Base-by-base conservation (phyloP, 2,797 vertebrate genomes). In the Heteromormyrus szaboi region DNA sequence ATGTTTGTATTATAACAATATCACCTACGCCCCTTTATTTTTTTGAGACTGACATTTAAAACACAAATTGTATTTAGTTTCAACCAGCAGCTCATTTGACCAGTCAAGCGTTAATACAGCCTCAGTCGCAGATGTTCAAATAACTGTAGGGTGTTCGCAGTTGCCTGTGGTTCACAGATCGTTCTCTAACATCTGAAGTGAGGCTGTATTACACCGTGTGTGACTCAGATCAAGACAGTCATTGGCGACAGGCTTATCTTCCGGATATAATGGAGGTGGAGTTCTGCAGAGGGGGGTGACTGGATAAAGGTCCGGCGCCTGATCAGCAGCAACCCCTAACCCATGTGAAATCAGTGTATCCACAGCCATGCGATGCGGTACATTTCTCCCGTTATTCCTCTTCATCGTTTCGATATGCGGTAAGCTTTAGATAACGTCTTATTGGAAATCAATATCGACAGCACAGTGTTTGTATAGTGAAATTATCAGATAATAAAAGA, bases 401-500 rank as follows among this genome's bases (percentile, higher is more conserved):
- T 93, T 94, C 81, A 91, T 93, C n/a, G 44, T 95, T 90, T 94
- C 91, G 50, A 90, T 62, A 1, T 95, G 91, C 93, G 96, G 96
- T 96, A 93, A 50, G 93, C 81, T 41, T 59, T 29, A 51, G 9
- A 85, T 50, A 25, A 85, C 19, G 3, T 83, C 48, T 85, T 51
- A 1, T 29, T 11, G n/a, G 12, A 29, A 29, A 9, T 25, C 48
- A 14, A 85, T 51, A 84, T 53, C 11, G n/a, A 53, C n/a, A 2
- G n/a, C 25, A 85, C 4, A 85, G 46, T 25, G 22, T 48, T 84
- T 48, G 19, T 84, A n/a, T 1, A 22, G 48, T 50, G 48, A 51
- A 85, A 25, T 85, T 0, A 25, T 85, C 14, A 76, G 33, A 76
- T 37, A 19, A 25, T 85, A 25, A 25, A 85, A 9, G 2, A 33